Percentiles rank a stretch among this genome's conserved stretches.
phyloP scores from a whole-genome alignment of 1,140 invertebrate genomes.

The fruit fly (Drosophila melanogaster) region Release_6_plus_ISO1_MT NC_004354.4:7873001-7873500 shows the following conservation, averaged over 20 bases:
- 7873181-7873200: slow-evolving; percentile 44
- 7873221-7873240: slow-evolving; percentile 24
- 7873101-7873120: slow-evolving; percentile 41
- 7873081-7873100: slow-evolving; percentile 29
- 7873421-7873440: slow-evolving; percentile 63
- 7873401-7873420: slow-evolving; percentile 55
- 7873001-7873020: slow-evolving; percentile 13
- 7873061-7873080: neutral
- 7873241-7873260: slow-evolving; percentile 77
- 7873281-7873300: slow-evolving; percentile 63
- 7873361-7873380: slow-evolving; percentile 49
- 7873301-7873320: slow-evolving; percentile 51
- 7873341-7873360: slow-evolving; percentile 58
- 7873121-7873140: slow-evolving; percentile 49
- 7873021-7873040: neutral
- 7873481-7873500: slow-evolving; percentile 37
- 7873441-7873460: slow-evolving; percentile 48
- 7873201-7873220: slow-evolving; percentile 65
- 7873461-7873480: slow-evolving; percentile 70
- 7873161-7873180: neutral
- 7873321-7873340: slow-evolving; percentile 47
- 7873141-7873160: slow-evolving; percentile 41
- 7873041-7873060: neutral
- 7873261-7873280: slow-evolving; percentile 10
- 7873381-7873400: slow-evolving; percentile 48